phyloP scores from a whole-genome alignment of 2,888 invertebrate species.

The Dryobotodes eremita region DNA sequence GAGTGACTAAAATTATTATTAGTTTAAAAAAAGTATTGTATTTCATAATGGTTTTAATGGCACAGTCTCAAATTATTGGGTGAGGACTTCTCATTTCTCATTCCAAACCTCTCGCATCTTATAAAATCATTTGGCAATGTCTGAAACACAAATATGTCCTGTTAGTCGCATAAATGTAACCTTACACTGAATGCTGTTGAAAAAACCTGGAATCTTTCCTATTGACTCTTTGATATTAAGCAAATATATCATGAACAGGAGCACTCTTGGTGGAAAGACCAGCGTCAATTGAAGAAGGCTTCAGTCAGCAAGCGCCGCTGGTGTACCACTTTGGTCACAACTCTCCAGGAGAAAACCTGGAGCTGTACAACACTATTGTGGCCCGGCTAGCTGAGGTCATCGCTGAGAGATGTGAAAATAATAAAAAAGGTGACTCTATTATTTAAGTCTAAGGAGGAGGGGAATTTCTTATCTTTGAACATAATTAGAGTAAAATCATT shows the following conservation, averaged over 20 bases:
- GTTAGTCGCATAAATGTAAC: too few relatives aligned
- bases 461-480: too few relatives aligned
- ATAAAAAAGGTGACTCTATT: conserved; percentile 92
- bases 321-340: conserved; percentile 98
- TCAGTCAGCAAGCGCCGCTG: conserved; percentile 97
- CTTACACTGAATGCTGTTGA: too few relatives aligned
- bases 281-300: conserved; percentile 98
- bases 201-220: background rate
- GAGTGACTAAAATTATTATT: background rate
- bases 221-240: background rate
- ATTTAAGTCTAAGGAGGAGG: too few relatives aligned
- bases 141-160: too few relatives aligned
- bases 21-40: background rate
- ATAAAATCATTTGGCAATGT: too few relatives aligned
- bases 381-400: conserved; percentile 96
- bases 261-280: conserved; percentile 97
- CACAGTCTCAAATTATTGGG: background rate
- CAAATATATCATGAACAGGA: conserved; percentile 82
- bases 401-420: conserved; percentile 95
- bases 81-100: too few relatives aligned
- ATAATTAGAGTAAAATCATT: too few relatives aligned
- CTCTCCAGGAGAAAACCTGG: conserved; percentile 93
- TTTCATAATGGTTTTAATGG: conserved; percentile 8
- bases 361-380: conserved; percentile 96
- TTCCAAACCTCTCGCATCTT: too few relatives aligned